Percentiles rank a stretch among this genome's conserved stretches.
These are phyloP conservation scores for Oithona nana DNA, from an alignment of 2,888 invertebrate genomes.

Conservation along the genomic window DNA sequence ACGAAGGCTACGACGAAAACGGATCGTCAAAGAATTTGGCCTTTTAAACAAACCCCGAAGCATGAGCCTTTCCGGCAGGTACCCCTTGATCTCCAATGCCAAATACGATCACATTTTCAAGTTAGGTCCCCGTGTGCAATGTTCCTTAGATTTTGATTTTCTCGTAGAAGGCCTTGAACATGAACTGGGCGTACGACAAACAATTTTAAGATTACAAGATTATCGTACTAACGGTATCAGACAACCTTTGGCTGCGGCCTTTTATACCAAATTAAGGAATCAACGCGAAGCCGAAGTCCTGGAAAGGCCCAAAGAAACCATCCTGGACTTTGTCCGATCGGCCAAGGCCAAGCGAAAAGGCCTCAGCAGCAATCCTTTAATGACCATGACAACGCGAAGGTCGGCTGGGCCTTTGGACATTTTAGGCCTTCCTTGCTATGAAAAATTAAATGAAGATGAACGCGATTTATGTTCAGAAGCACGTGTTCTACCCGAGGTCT, in stretches of 20 bases:
- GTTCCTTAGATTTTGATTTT: conserved; percentile 50
- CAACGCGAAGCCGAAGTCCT: conserved; percentile 38
- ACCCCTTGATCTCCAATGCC: conserved; percentile 31
- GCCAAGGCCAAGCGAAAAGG: not conserved
- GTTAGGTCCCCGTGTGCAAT: conserved; percentile 56
- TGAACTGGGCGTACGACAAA: conserved; percentile 44
- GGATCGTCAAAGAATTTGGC: conserved; percentile 54
- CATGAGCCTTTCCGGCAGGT: conserved; percentile 46
- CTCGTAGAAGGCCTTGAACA: conserved; percentile 54
- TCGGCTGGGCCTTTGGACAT: conserved; percentile 38
- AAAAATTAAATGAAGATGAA: conserved; percentile 48
- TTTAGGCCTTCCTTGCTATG: conserved; percentile 53
- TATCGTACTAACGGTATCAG: conserved; percentile 50
- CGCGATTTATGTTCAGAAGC: conserved; percentile 52
- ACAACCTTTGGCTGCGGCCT: conserved; percentile 38
- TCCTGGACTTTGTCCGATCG: not conserved
- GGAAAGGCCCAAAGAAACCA: conserved; percentile 26
- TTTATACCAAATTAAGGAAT: conserved; percentile 45
- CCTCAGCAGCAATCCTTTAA: not conserved
- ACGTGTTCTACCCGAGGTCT: conserved; percentile 54
- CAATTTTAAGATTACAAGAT: conserved; percentile 28
- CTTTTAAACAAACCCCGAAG: conserved; percentile 52
- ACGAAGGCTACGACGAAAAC: conserved; percentile 51
- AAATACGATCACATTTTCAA: conserved; percentile 40
- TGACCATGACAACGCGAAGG: conserved; percentile 24